Conservation (phyloP, 92 coral and sea anemone genomes). For the Porites divaricata region DNA sequence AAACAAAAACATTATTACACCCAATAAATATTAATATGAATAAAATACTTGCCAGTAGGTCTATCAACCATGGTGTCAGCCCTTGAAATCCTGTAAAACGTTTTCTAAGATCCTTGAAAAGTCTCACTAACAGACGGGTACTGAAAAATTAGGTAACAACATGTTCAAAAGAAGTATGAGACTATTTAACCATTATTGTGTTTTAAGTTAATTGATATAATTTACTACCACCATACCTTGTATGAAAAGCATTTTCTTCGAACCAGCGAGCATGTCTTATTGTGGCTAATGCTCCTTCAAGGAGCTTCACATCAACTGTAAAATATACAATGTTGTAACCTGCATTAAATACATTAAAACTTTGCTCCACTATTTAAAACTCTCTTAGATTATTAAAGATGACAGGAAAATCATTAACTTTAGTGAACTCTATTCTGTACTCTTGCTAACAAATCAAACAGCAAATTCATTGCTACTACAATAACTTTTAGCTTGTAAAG, state of each 20-base stretch:
- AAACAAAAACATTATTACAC: too few relatives aligned
- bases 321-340: neutral
- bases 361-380: too few relatives aligned
- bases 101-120: conserved; percentile 90
- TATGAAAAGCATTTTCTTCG: conserved; percentile 99
- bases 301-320: conserved; percentile 95
- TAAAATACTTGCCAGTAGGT: conserved; percentile 76
- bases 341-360: neutral
- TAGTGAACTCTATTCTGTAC: too few relatives aligned
- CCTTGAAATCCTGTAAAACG: conserved; percentile 92
- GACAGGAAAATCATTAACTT: too few relatives aligned
- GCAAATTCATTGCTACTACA: too few relatives aligned
- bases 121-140: conserved; percentile 86
- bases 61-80: conserved; percentile 98
- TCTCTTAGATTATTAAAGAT: too few relatives aligned
- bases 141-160: conserved; percentile 56
- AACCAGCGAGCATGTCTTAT: conserved; percentile 99
- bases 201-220: neutral
- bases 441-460: too few relatives aligned
- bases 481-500: too few relatives aligned
- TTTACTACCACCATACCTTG: conserved; percentile 62
- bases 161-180: neutral
- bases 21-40: too few relatives aligned
- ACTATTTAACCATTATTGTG: too few relatives aligned
- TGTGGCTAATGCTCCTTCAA: conserved; percentile 98